Base-by-base conservation (phyloP, 2,797 vertebrate species). In the Salarias fasciatus region DNA sequence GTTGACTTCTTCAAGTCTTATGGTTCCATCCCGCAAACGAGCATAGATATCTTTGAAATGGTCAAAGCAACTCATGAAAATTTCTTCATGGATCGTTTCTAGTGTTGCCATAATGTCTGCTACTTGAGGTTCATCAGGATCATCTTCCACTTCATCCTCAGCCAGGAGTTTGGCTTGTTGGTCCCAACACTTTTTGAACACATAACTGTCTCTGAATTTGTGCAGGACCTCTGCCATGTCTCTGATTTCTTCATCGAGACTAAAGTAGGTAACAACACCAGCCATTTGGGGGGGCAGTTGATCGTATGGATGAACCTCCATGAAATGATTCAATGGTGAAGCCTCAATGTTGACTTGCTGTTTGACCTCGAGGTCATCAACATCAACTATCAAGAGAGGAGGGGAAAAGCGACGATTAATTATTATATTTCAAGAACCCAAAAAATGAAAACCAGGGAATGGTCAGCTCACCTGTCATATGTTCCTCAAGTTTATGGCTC, bases 101-200 rank as follows among this genome's bases (percentile, higher is more conserved):
- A 90, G 82, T 5, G 80, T 64, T 31, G 92, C 6, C 0, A 5
- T 11, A 2, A 65, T 14, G 2, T 83, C 54, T 0, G 0, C 5
- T 14, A 54, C 2, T 7, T 30, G 47, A 4, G 3, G 1, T 4
- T 75, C 71, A 8, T 57, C 63, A 0, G 41, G 36, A 0, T 42
- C 13, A 0, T 41, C 44, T 0, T 51, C 33, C 15, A 6, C 30
- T 1, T 70, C 53, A 1, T 11, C 1, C 0, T 0, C 4, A 35
- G 48, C 63, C 7, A 45, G 14, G 4, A 15, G 5, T 68, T 54
- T 53, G 0, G 93, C 94, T 8, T 80, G 68, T 18, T 88, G 76
- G 8, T 92, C 76, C 97, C 95, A 99, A 53, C 93, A 93, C 42
- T 77, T 28, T 69, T 83, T 88, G 71, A 98, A 95, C 66, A 96